A percentile compares a stretch with the other conserved stretches of the same genome.
phyloP scores from a whole-genome alignment of 2,888 invertebrate genomes.

The Trichogramma dendrolimi region DNA sequence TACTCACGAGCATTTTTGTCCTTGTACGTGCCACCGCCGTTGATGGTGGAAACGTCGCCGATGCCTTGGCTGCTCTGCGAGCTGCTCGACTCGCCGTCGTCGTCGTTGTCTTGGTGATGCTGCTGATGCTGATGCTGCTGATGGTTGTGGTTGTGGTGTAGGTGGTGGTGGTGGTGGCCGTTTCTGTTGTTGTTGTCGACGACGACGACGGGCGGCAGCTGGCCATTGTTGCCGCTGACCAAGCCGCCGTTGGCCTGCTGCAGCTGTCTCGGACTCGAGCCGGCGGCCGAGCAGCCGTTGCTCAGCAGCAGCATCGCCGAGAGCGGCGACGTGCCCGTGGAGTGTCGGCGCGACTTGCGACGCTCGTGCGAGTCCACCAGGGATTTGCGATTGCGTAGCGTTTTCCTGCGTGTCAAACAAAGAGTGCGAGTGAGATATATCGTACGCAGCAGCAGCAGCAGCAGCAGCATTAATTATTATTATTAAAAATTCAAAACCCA shows the following conservation, averaged over 20 bases:
- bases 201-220: not conserved
- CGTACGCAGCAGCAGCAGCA: too few species aligned
- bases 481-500: slow-evolving; percentile 31
- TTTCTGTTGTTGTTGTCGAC: not conserved
- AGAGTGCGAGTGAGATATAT: too few species aligned
- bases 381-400: slow-evolving; percentile 66
- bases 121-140: too few species aligned
- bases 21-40: slow-evolving; percentile 57
- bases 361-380: slow-evolving; percentile 63
- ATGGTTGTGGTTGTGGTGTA: slow-evolving; percentile 39
- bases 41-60: slow-evolving; percentile 47
- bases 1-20: slow-evolving; percentile 46
- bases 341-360: slow-evolving; percentile 75
- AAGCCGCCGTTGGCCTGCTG: slow-evolving; percentile 30
- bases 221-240: not conserved
- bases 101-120: slow-evolving; percentile 40
- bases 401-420: slow-evolving; percentile 56
- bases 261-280: slow-evolving; percentile 40
- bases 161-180: slow-evolving; percentile 33
- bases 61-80: slow-evolving; percentile 58
- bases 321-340: slow-evolving; percentile 64
- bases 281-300: slow-evolving; percentile 45
- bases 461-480: too few species aligned
- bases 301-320: slow-evolving; percentile 44
- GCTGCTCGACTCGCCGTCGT: slow-evolving; percentile 59